Conservation (phyloP, 2,888 invertebrate genomes). For the Archips crataeganus region DNA sequence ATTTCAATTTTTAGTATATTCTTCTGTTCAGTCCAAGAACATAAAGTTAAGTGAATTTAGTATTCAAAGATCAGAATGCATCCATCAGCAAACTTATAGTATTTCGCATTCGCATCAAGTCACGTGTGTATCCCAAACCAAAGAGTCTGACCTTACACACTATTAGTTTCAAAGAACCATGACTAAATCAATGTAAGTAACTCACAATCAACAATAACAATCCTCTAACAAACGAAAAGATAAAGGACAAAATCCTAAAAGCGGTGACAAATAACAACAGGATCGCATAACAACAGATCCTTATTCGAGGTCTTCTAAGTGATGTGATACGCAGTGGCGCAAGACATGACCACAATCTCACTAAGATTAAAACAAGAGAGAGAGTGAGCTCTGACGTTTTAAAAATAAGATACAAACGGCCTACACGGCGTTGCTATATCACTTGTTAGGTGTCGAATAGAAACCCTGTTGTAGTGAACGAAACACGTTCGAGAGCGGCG, state of each 20-base stretch:
- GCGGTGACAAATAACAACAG: constrained; percentile 55
- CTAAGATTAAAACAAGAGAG: no score
- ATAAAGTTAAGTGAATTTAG: no score
- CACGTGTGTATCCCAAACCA: no score
- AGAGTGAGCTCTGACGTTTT: background rate
- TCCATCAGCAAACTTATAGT: no score
- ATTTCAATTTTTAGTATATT: no score
- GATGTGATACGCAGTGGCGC: background rate
- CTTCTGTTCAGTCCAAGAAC: no score
- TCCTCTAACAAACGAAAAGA: constrained; percentile 23
- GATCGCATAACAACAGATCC: background rate
- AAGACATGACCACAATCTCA: constrained; percentile 33
- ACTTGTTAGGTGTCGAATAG: constrained; percentile 4
- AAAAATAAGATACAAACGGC: background rate
- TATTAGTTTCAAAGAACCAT: background rate
- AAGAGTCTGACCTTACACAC: no score
- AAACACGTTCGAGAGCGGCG: constrained; percentile 66
- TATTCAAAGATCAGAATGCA: no score
- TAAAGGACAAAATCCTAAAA: constrained; percentile 34
- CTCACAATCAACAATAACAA: background rate
- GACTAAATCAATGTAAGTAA: background rate
- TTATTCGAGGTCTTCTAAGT: background rate
- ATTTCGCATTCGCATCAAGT: no score
- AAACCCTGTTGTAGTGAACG: constrained; percentile 63
- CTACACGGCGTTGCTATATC: background rate